Base-by-base conservation (phyloP, 2,797 vertebrate genomes). In the Notolabrus celidotus region DNA sequence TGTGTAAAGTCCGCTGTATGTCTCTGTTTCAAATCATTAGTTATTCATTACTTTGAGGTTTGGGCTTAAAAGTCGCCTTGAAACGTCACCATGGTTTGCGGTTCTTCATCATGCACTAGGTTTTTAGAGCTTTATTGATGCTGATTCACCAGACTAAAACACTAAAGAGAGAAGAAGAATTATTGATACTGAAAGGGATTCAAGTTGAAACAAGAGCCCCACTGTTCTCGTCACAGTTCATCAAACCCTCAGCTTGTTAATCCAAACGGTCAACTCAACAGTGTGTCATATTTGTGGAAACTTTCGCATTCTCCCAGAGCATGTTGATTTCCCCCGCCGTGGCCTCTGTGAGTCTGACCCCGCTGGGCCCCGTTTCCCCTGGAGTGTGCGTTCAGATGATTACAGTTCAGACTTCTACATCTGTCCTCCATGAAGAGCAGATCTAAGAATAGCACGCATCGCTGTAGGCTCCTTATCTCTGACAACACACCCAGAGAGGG, bases 371-470 rank as follows among this genome's bases (percentile, higher is more conserved):
- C 14, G 46, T 25, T 54, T 69, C 77, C 54, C 27, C 63, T 77
- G n/a, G 1, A 60, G 49, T 53, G n/a, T 52, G 54, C 59, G 7
- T 66, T 77, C 3, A 10, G 65, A 67, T 63, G 71, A 85, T 79
- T 70, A 56, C 43, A 38, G 36, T 36, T 65, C 47, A 67, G 67
- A 67, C 67, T 27, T 63, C 33, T 54, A 39, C 59, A 1, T 82
- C 71, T 79, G 70, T 61, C 68, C 71, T 73, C 31, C 6, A 77
- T 65, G 79, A 77, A 70, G 72, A 81, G 68, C 69, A 31, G 8
- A 29, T 84, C 92, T 85, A 90, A 89, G 85, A 89, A 92, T 92
- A 92, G 88, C 77, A 50, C 34, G 23, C 54, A 75, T 77, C 49
- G 9, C 76, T 56, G 62, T 43, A 7, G 67, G 47, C 45, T 79